Evolutionary conservation across 2,797 vertebrate species (phyloP).

Genomic region (Lateolabrax maculatus): DNA sequence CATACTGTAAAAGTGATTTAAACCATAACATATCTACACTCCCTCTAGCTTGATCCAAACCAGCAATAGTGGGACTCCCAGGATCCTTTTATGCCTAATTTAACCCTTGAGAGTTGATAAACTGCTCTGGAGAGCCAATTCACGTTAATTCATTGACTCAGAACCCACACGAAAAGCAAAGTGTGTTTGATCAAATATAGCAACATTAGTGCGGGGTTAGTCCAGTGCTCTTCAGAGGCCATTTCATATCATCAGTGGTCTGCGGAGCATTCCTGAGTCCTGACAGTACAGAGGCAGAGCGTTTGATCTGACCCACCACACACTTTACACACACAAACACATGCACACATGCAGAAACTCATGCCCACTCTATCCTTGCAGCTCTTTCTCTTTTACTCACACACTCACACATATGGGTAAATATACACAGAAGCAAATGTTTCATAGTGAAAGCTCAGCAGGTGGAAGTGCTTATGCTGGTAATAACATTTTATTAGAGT

Average conservation of each 20-base stretch:
- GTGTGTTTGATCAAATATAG: conserved; percentile 74
- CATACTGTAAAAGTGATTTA: conserved; percentile 38
- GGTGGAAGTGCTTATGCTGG: conserved; percentile 79
- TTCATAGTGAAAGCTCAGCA: conserved; percentile 64
- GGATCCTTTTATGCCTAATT: conserved; percentile 63
- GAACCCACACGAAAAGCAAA: conserved; percentile 63
- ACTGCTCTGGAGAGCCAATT: conserved; percentile 55
- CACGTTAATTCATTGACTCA: conserved; percentile 66
- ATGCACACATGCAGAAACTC: neutral
- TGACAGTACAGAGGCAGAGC: conserved; percentile 51
- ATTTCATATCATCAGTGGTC: conserved; percentile 65
- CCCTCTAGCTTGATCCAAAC: conserved; percentile 42
- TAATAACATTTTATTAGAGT: conserved; percentile 80
- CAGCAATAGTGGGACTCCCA: conserved; percentile 42
- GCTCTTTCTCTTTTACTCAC: conserved; percentile 19
- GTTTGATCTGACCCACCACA: conserved; percentile 63
- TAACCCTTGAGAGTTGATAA: conserved; percentile 56
- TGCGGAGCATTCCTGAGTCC: conserved; percentile 54
- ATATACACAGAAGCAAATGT: conserved; percentile 41
- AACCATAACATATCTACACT: conserved; percentile 27
- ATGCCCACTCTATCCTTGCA: neutral
- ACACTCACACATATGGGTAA: conserved; percentile 4
- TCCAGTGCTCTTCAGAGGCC: conserved; percentile 38
- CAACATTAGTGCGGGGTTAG: conserved; percentile 38
- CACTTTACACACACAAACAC: conserved; percentile 1